Evolutionary conservation across 2,888 invertebrate genomes (phyloP), one percentile per base, ranked within the genome.

Genomic region (Tridacna gigas): DNA sequence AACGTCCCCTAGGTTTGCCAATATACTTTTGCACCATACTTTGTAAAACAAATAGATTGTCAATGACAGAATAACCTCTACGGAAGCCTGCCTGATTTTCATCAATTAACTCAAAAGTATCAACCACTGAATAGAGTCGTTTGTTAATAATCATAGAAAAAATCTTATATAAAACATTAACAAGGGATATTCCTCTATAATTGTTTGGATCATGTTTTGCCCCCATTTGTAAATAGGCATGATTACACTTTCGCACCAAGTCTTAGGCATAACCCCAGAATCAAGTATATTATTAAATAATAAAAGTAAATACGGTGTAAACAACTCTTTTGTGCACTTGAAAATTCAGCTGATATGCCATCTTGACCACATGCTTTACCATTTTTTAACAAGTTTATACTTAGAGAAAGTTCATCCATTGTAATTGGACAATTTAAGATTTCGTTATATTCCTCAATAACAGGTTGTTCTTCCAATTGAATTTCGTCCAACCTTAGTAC

Each of bases 81-180:
- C 82, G 47, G 28, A 82, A 82, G 18, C 77, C 82, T n/a, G 82
- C 69, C 28, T 82, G 82, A 0, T 48, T 37, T 65, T 83, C 82
- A 48, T 75, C 63, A 28, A 75, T 83, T 11, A 12, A 15, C 12
- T 63, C n/a, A n/a, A 9, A n/a, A 15, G 9, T n/a, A n/a, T 63
- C 63, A 22, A 15, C 12, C 63, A 12, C 12, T 12, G 12, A 11
- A 63, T 12, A 63, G 9, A 63, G 22, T 63, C 63, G 12, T 11
- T 15, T 63, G 11, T 15, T 63, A 11, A 63, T 15, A 15, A 63
- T 63, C 12, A 11, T 63, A 15, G n/a, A 12, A n/a, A 63, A 63
- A 15, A n/a, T 63, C n/a, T 63, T 22, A 63, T n/a, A 63, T n/a
- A 69, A 56, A 75, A 18, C 22, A 75, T 75, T 20, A 0, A 67